Evolutionary conservation across 2,797 vertebrate genomes (phyloP).

Genomic region (Adrianichthys oophorus): DNA sequence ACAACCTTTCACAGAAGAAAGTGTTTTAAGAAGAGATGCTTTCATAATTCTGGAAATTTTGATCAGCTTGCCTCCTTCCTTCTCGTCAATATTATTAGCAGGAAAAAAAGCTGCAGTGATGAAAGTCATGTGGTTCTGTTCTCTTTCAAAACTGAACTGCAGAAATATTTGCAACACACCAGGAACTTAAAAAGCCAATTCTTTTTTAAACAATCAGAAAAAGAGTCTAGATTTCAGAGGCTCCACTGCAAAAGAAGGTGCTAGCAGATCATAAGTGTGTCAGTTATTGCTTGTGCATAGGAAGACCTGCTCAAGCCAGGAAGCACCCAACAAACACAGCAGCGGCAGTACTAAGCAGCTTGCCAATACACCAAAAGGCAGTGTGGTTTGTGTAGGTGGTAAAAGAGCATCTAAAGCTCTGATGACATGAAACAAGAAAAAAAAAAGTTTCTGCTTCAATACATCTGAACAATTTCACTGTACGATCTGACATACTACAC

Average conservation of each 20-base stretch:
- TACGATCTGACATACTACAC: too few relatives aligned
- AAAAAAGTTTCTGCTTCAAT: too few relatives aligned
- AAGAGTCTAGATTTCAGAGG: not conserved
- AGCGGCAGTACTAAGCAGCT: not conserved
- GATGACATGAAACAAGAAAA: too few relatives aligned
- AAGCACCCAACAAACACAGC: conserved; percentile 13
- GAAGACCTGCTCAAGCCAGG: conserved; percentile 23
- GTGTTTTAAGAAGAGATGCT: not conserved
- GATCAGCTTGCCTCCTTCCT: not conserved
- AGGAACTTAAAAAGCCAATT: conserved; percentile 34
- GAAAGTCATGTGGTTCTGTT: conserved; percentile 49
- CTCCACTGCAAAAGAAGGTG: not conserved
- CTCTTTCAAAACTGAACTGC: not conserved
- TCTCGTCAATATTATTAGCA: conserved; percentile 4
- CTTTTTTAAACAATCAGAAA: not conserved
- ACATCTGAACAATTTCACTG: too few relatives aligned
- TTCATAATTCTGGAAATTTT: conserved; percentile 7
- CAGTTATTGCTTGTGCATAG: conserved; percentile 4
- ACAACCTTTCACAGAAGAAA: not conserved
- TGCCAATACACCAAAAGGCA: not conserved
- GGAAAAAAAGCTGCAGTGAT: conserved; percentile 29
- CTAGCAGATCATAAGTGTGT: not conserved
- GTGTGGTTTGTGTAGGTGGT: not conserved
- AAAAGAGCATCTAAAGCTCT: too few relatives aligned
- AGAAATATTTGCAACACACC: conserved; percentile 20